Evolutionary conservation across 2,888 invertebrate genomes (phyloP).

Genomic region (Archaeoteleia sp.): DNA sequence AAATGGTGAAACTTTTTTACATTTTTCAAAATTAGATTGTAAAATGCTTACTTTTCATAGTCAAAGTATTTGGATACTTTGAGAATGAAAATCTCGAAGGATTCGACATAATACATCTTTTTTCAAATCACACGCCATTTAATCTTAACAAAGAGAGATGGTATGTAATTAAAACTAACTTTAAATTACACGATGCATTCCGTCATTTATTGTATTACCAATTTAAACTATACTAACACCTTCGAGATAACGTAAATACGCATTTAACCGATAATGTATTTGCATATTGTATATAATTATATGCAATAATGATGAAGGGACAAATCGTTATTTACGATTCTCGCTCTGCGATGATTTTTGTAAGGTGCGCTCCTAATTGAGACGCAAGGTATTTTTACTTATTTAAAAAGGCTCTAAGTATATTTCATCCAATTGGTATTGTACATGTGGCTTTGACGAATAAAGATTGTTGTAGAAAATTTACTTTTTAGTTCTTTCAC

Average conservation of each 20-base stretch:
- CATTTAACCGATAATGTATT: conserved; percentile 58
- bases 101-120: conserved; percentile 19
- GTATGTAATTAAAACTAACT: conserved; percentile 3
- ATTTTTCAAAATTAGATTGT: conserved; percentile 14
- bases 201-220: conserved; percentile 60
- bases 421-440: conserved; percentile 70
- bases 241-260: conserved; percentile 60
- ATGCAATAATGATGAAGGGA: conserved; percentile 62
- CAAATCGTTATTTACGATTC: conserved; percentile 65
- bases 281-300: conserved; percentile 71
- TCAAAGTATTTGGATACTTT: conserved; percentile 40
- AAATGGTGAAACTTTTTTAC: conserved; percentile 1
- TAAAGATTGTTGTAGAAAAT: conserved; percentile 74
- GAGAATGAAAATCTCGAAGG: too few species aligned
- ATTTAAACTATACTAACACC: conserved; percentile 59
- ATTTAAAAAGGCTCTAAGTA: conserved; percentile 63
- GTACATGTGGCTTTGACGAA: conserved; percentile 72
- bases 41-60: conserved; percentile 33
- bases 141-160: conserved; percentile 4
- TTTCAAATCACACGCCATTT: conserved; percentile 6
- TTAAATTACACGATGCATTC: conserved; percentile 58
- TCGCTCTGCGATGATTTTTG: conserved; percentile 70
- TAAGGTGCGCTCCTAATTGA: conserved; percentile 69
- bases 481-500: conserved; percentile 10
- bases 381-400: conserved; percentile 68